Conservation (phyloP, 2,797 vertebrate genomes). For the Clarias laeviceps region DNA sequence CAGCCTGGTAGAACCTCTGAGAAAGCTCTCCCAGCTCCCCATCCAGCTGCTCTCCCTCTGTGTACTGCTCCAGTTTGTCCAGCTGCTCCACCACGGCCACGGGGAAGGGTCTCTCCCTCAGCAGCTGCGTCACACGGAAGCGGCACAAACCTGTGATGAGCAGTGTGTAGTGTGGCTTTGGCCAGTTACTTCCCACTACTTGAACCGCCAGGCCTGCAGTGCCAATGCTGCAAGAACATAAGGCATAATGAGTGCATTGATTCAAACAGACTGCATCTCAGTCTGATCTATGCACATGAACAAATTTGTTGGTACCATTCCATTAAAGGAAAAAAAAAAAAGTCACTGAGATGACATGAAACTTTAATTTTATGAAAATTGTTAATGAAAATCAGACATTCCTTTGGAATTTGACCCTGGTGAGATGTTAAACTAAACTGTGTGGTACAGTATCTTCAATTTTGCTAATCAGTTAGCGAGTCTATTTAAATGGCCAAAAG, state of each 20-base stretch:
- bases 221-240: constrained; percentile 81
- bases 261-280: background rate
- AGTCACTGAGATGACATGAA: too few relatives aligned
- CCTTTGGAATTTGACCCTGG: too few relatives aligned
- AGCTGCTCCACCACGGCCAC: constrained; percentile 91
- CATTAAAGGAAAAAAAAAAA: too few relatives aligned
- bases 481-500: too few relatives aligned
- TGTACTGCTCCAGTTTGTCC: constrained; percentile 89
- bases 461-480: too few relatives aligned
- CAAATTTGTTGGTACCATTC: too few relatives aligned
- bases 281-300: background rate
- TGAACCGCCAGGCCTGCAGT: constrained; percentile 92
- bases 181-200: constrained; percentile 98
- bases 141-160: constrained; percentile 93
- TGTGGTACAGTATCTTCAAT: too few relatives aligned
- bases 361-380: too few relatives aligned
- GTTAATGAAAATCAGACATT: too few relatives aligned
- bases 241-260: background rate
- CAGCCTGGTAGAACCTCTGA: constrained; percentile 88
- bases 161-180: constrained; percentile 93
- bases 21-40: constrained; percentile 87
- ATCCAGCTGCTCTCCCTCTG: constrained; percentile 66
- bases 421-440: too few relatives aligned
- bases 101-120: constrained; percentile 89
- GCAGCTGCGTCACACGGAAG: constrained; percentile 83